Evolutionary conservation across 1,140 invertebrate genomes (phyloP), one percentile per base, ranked within the genome.

Genomic region (Brachionus koreanus): DNA sequence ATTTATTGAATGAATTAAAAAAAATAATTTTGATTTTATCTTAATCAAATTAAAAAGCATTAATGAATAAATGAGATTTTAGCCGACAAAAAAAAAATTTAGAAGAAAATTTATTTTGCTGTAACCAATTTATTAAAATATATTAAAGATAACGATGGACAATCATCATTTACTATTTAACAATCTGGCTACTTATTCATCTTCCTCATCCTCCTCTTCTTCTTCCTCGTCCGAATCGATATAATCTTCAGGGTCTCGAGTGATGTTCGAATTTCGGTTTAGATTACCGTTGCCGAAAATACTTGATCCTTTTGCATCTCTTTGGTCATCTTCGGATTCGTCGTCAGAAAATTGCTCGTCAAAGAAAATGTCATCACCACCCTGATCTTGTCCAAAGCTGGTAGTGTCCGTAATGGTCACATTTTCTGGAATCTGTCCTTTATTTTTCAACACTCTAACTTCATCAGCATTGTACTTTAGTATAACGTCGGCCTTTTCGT

Each of bases 401-500:
- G 35, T 12, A n/a, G 79, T 29, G 23, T 82, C 79, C 9, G 6
- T 72, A 5, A 83, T 57, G 29, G 85, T 85, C 3, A 86, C 84
- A 76, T 84, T 95, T 91, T 98, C 96, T 81, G 96, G 96, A 89
- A 98, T 95, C 91, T 98, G 95, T 85, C 95, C 96, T 86, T 97
- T 97, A 33, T 95, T 95, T 90, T 98, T 98, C 85, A 98, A 91
- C 91, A 97, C 96, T 86, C 96, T 91, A 39, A 96, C 96, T 90
- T 98, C 96, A 88, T 98, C 96, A 12, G 95, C 93, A 83, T 95
- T 97, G 86, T 99, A 99, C 90, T 99, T 99, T 67, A 98, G 91
- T 86, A 99, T 99, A 83, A 99, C 97, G 91, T 99, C 98, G 83
- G 97, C 98, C 89, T 98, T 99, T 5, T 96, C 94, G 89, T 99